These are phyloP conservation scores for Tetramorium bicarinatum DNA, from an alignment of 2,888 invertebrate species.

Conservation along the genomic window DNA sequence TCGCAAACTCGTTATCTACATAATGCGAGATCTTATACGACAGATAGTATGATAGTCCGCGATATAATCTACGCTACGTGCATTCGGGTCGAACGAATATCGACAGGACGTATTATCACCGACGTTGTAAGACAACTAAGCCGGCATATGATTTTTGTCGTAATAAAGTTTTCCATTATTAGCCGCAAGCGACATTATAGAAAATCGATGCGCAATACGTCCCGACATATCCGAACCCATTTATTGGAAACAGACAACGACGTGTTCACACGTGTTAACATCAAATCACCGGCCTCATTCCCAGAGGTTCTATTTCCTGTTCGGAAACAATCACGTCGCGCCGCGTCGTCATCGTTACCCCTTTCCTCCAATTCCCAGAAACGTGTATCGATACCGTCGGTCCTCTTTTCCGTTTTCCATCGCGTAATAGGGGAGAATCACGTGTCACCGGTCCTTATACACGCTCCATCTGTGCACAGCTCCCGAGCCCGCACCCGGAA, in stretches of 20 bases:
- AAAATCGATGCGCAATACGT: constrained; percentile 52
- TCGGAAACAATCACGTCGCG: constrained; percentile 55
- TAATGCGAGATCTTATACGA: neutral
- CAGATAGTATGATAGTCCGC: neutral
- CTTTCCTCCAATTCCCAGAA: constrained; percentile 41
- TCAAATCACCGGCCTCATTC: constrained; percentile 53
- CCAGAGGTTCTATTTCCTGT: constrained; percentile 51
- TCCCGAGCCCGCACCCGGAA: constrained; percentile 34
- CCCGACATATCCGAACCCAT: constrained; percentile 34
- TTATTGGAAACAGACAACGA: constrained; percentile 46
- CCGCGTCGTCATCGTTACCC: constrained; percentile 45
- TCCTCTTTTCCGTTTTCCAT: constrained; percentile 54
- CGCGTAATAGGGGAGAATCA: constrained; percentile 56
- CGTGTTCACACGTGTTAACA: constrained; percentile 52
- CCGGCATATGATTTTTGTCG: constrained; percentile 12
- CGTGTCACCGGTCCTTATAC: constrained; percentile 55
- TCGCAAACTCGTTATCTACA: neutral
- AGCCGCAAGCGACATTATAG: constrained; percentile 48
- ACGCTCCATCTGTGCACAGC: constrained; percentile 56
- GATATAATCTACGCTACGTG: neutral
- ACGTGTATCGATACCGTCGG: constrained; percentile 45
- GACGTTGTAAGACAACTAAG: neutral
- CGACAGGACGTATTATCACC: neutral
- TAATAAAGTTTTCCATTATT: constrained; percentile 42
- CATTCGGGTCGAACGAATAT: neutral